Evolutionary conservation across 2,113 vertebrate genomes (phyloP).

Genomic region (Rafetus swinhoei): DNA sequence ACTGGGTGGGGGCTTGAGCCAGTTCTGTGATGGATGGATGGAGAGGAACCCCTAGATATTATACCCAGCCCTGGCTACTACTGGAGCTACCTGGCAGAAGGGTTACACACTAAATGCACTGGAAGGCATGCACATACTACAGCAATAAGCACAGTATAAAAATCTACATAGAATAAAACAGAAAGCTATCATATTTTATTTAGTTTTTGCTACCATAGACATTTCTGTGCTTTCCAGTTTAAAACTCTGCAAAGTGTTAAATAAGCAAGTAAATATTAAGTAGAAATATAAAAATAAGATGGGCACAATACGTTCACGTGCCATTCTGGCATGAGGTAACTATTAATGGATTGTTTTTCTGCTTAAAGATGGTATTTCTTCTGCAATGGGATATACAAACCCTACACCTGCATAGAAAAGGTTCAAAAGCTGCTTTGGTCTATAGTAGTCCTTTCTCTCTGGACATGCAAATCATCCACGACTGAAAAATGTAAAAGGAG

Average conservation of each 20-base stretch:
- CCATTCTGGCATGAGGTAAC: background rate
- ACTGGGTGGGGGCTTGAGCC: too few relatives aligned
- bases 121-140: background rate
- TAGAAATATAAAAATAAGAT: background rate
- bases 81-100: too few relatives aligned
- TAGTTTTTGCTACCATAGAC: background rate
- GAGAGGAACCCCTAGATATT: too few relatives aligned
- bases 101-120: background rate
- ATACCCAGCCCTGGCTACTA: too few relatives aligned
- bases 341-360: background rate
- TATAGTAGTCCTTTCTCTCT: background rate
- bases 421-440: background rate
- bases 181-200: background rate
- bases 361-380: background rate
- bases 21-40: background rate
- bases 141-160: background rate
- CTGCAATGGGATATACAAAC: background rate
- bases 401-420: background rate
- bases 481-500: background rate
- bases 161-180: background rate
- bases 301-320: background rate
- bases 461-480: background rate
- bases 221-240: background rate
- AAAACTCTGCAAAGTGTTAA: background rate
- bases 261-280: background rate